A percentile compares a stretch with the other conserved stretches of the same genome.
Evolutionary conservation across 2,113 vertebrate genomes (phyloP).

Genomic region (Dryoscopus gambensis): DNA sequence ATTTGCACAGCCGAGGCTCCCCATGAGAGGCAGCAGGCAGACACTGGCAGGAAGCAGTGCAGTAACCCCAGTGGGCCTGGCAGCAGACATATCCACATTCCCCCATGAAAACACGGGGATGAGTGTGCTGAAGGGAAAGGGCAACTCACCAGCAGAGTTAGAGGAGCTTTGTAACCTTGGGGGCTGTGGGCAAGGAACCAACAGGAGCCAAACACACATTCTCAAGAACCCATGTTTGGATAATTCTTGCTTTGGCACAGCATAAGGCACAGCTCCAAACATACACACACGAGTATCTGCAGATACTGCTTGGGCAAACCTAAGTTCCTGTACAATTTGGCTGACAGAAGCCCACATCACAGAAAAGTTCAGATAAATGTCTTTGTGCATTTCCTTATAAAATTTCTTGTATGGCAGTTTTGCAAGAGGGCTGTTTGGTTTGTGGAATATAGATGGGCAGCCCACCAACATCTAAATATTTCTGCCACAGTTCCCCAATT

Average conservation of each 20-base stretch:
- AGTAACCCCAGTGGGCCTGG: background rate
- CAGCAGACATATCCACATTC: background rate
- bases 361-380: background rate
- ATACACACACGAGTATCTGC: background rate
- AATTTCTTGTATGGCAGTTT: background rate
- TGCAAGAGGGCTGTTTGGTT: background rate
- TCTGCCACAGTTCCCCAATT: background rate
- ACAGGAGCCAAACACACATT: background rate
- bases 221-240: background rate
- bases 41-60: background rate
- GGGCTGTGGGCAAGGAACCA: background rate
- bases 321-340: background rate
- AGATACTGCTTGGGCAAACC: background rate
- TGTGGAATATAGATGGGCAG: background rate
- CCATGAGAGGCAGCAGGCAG: background rate
- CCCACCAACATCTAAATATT: background rate
- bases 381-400: background rate
- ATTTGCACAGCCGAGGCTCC: background rate
- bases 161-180: background rate
- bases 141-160: background rate
- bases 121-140: background rate
- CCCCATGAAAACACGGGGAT: accelerated
- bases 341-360: background rate
- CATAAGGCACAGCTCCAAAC: background rate
- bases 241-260: background rate